Conservation (phyloP, 2,113 vertebrate genomes). For the Ammodytes marinus region DNA sequence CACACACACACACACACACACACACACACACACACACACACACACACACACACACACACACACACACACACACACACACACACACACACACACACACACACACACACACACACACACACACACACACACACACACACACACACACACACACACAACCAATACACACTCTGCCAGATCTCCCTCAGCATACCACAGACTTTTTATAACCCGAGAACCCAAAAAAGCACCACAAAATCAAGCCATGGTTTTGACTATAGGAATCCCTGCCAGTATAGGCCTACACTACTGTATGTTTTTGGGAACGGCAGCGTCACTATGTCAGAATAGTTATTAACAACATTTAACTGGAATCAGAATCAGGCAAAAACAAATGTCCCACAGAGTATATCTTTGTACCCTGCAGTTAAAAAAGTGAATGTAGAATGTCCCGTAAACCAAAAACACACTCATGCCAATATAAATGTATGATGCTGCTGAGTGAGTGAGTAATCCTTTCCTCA, state of each 20-base stretch:
- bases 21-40: too few species aligned
- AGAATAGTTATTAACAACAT: conserved; percentile 58
- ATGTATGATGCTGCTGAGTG: conserved; percentile 58
- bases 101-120: too few species aligned
- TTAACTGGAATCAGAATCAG: conserved; percentile 37
- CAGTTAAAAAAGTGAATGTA: conserved; percentile 62
- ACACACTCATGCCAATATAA: conserved; percentile 73
- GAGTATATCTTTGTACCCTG: conserved; percentile 36
- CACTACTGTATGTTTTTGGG: conserved; percentile 42
- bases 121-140: too few species aligned
- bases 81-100: too few species aligned
- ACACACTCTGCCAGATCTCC: conserved; percentile 70
- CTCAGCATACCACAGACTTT: conserved; percentile 69
- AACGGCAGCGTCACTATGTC: conserved; percentile 60
- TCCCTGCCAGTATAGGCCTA: conserved; percentile 23
- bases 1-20: too few species aligned
- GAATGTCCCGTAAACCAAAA: conserved; percentile 66
- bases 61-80: too few species aligned
- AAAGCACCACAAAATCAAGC: conserved; percentile 60
- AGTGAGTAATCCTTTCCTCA: conserved; percentile 77
- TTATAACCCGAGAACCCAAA: conserved; percentile 59
- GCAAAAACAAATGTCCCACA: conserved; percentile 48
- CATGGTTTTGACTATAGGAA: conserved; percentile 19
- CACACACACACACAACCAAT: too few species aligned
- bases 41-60: too few species aligned